phyloP scores from a whole-genome alignment of 2,888 invertebrate species.

The Allolobophora icterica region DNA sequence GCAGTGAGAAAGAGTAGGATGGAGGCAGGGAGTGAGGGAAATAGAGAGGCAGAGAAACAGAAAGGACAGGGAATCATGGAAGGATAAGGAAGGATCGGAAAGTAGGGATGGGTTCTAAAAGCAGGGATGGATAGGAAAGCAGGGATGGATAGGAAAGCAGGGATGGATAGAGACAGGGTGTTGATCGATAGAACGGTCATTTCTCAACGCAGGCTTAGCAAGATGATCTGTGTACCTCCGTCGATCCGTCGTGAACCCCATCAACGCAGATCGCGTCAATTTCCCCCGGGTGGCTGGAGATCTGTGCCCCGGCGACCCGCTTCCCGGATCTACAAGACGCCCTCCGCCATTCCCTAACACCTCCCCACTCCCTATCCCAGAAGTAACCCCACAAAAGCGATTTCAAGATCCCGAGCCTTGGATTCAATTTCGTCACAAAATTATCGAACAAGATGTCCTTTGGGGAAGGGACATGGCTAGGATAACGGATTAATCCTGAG shows the following conservation, averaged over 20 bases:
- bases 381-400: neutral
- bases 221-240: neutral
- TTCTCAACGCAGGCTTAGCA: slow-evolving; percentile 6
- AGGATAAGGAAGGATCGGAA: too few species aligned
- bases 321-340: too few species aligned
- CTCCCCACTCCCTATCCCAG: neutral
- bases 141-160: too few species aligned
- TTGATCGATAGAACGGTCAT: neutral
- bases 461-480: neutral
- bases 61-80: too few species aligned
- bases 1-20: too few species aligned
- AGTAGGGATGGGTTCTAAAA: too few species aligned
- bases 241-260: neutral
- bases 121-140: too few species aligned
- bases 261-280: slow-evolving; percentile 3
- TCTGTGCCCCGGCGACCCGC: neutral
- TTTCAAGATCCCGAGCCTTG: neutral
- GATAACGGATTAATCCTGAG: neutral
- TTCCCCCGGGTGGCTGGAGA: slow-evolving; percentile 6
- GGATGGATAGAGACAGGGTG: neutral
- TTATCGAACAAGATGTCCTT: neutral
- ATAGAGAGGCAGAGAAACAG: neutral
- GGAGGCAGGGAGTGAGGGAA: neutral
- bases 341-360: neutral
- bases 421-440: neutral